Percentiles rank a stretch among this genome's conserved stretches.
These are phyloP conservation scores for Corythornis madagascariensis DNA, from an alignment of 2,113 vertebrate species.

Conservation along the genomic window DNA sequence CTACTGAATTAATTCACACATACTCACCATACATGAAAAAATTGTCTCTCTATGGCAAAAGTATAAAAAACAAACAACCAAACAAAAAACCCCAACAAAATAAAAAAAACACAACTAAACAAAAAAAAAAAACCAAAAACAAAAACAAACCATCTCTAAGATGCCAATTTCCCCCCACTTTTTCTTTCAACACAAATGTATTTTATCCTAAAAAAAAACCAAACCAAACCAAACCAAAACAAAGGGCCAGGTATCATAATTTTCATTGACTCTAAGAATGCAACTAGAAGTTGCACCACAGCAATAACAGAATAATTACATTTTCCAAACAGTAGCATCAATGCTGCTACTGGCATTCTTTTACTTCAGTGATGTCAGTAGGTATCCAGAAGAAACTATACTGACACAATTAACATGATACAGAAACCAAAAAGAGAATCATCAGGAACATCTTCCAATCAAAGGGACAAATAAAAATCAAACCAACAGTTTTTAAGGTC, in stretches of 20 bases:
- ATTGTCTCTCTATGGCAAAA: slow-evolving; percentile 12
- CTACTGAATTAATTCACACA: slow-evolving; percentile 20
- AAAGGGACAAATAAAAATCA: neutral
- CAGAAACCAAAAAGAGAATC: neutral
- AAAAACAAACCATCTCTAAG: neutral
- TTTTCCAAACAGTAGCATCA: neutral
- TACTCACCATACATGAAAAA: slow-evolving; percentile 43
- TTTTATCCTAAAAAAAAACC: neutral
- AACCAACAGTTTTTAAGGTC: neutral
- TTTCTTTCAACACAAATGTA: slow-evolving; percentile 12
- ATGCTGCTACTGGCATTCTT: neutral
- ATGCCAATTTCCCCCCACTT: neutral
- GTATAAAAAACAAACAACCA: neutral
- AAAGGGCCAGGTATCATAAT: neutral
- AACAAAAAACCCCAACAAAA: neutral
- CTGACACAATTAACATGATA: neutral
- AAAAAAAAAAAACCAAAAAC: neutral
- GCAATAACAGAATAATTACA: neutral
- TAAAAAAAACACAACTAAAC: neutral
- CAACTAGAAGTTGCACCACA: neutral
- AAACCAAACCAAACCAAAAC: neutral
- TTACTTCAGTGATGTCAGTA: neutral
- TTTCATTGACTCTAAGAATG: neutral
- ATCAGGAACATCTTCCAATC: neutral
- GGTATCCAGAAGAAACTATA: neutral